A percentile compares a stretch with the other conserved stretches of the same genome.
Evolutionary conservation across 2,113 vertebrate species (phyloP).

Genomic region (Myodes glareolus): DNA sequence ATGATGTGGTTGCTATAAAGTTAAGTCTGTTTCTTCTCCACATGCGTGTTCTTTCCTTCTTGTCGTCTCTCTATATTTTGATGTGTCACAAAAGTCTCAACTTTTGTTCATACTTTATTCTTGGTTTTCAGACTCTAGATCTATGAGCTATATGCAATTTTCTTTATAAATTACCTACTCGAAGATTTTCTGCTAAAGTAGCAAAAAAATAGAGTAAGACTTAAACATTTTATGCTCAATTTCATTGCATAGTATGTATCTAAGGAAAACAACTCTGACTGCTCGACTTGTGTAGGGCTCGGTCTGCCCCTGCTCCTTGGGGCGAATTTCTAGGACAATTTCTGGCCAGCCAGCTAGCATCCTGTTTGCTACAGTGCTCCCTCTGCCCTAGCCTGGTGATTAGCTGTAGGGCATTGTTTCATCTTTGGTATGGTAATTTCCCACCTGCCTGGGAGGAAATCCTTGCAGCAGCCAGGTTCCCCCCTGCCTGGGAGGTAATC

Average conservation of each 20-base stretch:
- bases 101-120: neutral
- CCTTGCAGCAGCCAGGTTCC: too few relatives aligned
- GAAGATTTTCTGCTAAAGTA: neutral
- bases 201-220: neutral
- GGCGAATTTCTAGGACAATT: too few relatives aligned
- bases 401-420: too few relatives aligned
- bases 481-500: too few relatives aligned
- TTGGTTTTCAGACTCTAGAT: neutral
- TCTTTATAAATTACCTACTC: neutral
- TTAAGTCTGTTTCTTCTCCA: neutral
- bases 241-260: neutral
- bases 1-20: neutral
- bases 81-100: neutral
- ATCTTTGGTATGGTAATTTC: too few relatives aligned
- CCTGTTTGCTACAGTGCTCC: too few relatives aligned
- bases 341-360: too few relatives aligned
- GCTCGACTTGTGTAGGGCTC: neutral
- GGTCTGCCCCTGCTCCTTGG: too few relatives aligned
- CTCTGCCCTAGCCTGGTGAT: too few relatives aligned
- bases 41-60: neutral
- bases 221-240: neutral
- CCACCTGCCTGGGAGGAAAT: too few relatives aligned
- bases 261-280: neutral
- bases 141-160: neutral
- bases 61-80: neutral